These are phyloP conservation scores for Micrasema longulum DNA, from an alignment of 1,140 invertebrate genomes.

Conservation along the genomic window DNA sequence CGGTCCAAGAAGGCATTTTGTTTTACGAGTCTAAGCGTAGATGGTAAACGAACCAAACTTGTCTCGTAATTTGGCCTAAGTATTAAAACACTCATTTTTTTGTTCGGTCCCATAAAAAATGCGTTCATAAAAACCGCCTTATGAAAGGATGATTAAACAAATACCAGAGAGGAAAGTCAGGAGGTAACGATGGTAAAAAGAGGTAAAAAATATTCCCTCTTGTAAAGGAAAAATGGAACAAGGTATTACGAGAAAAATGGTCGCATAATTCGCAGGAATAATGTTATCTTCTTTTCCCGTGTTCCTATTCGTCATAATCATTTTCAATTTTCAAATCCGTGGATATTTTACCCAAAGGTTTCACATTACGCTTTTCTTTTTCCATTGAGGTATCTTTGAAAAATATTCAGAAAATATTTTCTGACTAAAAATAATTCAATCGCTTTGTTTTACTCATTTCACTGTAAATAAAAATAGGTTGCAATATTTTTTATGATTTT, in stretches of 20 bases:
- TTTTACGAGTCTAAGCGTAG: not conserved
- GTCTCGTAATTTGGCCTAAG: conserved; percentile 10
- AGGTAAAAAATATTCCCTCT: not conserved
- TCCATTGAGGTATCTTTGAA: too few relatives aligned
- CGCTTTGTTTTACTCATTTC: too few relatives aligned
- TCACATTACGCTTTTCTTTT: too few relatives aligned
- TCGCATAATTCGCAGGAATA: not conserved
- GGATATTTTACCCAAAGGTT: not conserved
- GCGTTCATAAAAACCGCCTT: conserved; percentile 19
- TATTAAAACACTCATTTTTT: not conserved
- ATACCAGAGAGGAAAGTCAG: conserved; percentile 11
- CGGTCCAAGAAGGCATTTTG: not conserved
- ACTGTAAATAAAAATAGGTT: too few relatives aligned
- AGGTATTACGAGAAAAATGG: not conserved
- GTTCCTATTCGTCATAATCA: conserved; percentile 17
- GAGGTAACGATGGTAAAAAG: not conserved
- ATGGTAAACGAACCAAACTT: not conserved
- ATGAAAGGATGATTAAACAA: conserved; percentile 25
- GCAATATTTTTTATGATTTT: too few relatives aligned
- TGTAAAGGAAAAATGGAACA: conserved; percentile 10
- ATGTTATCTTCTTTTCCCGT: conserved; percentile 11
- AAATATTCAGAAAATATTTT: too few relatives aligned
- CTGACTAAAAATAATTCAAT: too few relatives aligned
- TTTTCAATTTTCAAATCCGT: conserved; percentile 9
- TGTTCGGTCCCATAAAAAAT: conserved; percentile 9